Evolutionary conservation across 2,797 vertebrate species (phyloP), one percentile per base, ranked within the genome.

Genomic region (Gadopsis marmoratus): DNA sequence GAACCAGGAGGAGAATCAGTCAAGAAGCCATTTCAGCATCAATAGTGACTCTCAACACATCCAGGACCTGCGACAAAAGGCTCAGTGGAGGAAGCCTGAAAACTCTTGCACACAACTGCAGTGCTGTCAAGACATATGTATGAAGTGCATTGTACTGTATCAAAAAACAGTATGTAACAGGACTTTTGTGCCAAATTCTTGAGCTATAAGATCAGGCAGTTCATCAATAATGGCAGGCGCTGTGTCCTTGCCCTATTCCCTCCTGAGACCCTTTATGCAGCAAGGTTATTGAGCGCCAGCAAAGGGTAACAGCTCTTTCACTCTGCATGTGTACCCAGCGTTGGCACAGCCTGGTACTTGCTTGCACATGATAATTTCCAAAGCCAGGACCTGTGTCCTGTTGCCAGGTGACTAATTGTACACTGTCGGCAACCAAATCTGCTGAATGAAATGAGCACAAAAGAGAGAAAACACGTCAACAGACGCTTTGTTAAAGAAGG

Each of bases 351-450:
- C 78, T 56, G 76, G 62, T 39, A 78, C 72, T 14, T 35, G 60
- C 72, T 74, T 74, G 13, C 71, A 80, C 71, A 83, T 39, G 33
- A 81, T 72, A 59, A 77, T 80, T 85, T 43, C 77, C 69, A 78
- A 82, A 80, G 61, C 59, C 37, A 68, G 67, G 50, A 74, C 71
- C 58, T 23, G 41, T 74, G 66, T 71, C 59, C 77, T 63, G 91
- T 91, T 93, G 88, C 93, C 88, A 92, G 80, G 91, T 82, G 84
- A 93, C 87, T 82, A 85, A 88, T 72, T 81, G 79, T 29, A 64
- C 65, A 72, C 51, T 2, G 54, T 35, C 76, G 66, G 53, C 60
- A 70, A 78, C 58, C 60, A 66, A 59, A 78, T 72, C 21, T 65
- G 54, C 54, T 3, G 9, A 41, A 83, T 41, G 54, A 41, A 81